Evolutionary conservation across 2,797 vertebrate genomes (phyloP).

Genomic region (Phoeniculus purpureus): DNA sequence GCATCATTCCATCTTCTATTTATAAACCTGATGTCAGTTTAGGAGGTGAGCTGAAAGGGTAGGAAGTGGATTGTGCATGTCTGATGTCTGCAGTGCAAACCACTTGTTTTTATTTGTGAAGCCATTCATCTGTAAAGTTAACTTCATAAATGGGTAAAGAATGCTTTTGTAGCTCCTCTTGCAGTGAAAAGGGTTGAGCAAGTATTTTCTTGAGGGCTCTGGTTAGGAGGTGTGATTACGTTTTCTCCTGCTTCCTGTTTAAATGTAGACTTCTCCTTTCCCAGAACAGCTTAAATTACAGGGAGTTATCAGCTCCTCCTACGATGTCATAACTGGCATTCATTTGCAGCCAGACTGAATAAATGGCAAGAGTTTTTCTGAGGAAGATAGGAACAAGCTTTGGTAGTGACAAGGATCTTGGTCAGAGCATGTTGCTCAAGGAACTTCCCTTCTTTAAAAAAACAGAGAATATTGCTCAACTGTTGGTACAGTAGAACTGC

Average conservation of each 20-base stretch:
- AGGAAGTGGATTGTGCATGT: not conserved
- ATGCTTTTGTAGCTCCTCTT: not conserved
- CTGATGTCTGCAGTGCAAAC: not conserved
- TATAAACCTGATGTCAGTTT: not conserved
- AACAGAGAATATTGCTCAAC: conserved; percentile 8
- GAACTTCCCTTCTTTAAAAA: conserved; percentile 17
- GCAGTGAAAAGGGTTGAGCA: not conserved
- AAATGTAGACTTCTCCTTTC: not conserved
- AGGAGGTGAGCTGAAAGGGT: not conserved
- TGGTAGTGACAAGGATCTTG: not conserved
- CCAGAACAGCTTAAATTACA: not conserved
- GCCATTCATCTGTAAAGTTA: not conserved
- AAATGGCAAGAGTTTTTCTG: not conserved
- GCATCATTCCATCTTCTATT: not conserved
- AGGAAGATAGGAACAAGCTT: not conserved
- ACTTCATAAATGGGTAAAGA: not conserved
- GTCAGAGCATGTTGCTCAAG: conserved; percentile 13
- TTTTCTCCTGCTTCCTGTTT: not conserved
- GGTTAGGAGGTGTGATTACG: not conserved
- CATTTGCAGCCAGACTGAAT: not conserved
- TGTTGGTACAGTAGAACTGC: not conserved
- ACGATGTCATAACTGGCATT: not conserved
- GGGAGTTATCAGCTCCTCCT: not conserved
- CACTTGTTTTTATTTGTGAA: not conserved
- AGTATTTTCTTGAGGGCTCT: not conserved